Conservation (phyloP, 2,888 invertebrate species). For the Syritta pipiens region DNA sequence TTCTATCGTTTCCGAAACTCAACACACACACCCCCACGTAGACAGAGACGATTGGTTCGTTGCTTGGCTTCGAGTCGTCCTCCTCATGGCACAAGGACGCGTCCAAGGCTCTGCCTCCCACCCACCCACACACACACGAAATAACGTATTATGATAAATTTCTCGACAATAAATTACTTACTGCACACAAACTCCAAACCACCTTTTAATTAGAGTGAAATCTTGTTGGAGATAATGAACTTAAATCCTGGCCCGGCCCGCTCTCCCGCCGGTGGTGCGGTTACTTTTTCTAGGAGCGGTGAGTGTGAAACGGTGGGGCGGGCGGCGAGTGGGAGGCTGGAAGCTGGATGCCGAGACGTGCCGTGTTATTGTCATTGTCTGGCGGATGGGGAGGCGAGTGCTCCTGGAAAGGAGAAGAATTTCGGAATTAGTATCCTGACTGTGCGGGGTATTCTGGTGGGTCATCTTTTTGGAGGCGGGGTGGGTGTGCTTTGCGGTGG, state of each 20-base stretch:
- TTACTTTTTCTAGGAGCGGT: no score
- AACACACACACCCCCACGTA: conserved; percentile 16
- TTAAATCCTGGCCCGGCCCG: conserved; percentile 69
- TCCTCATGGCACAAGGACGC: conserved; percentile 40
- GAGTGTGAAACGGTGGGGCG: no score
- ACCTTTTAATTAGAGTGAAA: conserved; percentile 72
- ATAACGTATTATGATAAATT: conserved; percentile 71
- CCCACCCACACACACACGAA: conserved; percentile 2
- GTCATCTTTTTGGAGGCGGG: no score
- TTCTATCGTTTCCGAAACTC: conserved; percentile 51
- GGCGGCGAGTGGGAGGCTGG: no score
- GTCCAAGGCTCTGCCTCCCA: conserved; percentile 6
- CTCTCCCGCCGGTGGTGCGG: not conserved
- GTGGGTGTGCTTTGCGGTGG: no score
- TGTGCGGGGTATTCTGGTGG: no score
- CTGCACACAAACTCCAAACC: conserved; percentile 72
- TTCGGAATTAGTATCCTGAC: no score
- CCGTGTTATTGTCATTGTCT: no score
- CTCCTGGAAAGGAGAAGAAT: no score
- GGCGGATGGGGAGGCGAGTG: no score
- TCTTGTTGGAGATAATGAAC: conserved; percentile 72
- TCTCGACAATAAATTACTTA: conserved; percentile 72
- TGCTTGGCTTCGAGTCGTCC: no score
- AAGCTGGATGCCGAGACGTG: no score
- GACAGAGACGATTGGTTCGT: conserved; percentile 30